phyloP scores from a whole-genome alignment of 2,888 invertebrate genomes.

The Oligia latruncula region DNA sequence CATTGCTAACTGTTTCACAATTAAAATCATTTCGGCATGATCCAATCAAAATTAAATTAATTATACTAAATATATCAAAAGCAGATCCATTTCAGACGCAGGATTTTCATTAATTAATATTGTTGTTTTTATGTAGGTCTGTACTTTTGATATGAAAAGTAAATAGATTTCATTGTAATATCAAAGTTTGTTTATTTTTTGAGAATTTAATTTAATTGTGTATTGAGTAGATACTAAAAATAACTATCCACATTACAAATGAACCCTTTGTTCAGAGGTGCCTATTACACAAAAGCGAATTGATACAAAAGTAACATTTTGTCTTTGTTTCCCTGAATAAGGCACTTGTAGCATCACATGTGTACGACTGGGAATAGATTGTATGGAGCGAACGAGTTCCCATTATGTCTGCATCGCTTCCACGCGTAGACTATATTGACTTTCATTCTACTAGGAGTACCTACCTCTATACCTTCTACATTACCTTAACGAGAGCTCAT shows the following conservation, averaged over 20 bases:
- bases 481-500: conserved; percentile 48
- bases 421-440: conserved; percentile 24
- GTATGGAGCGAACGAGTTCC: conserved; percentile 12
- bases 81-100: not conserved
- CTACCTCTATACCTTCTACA: conserved; percentile 20
- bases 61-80: not conserved
- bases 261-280: not conserved
- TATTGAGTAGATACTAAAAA: not conserved
- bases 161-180: not conserved
- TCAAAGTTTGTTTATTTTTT: not conserved
- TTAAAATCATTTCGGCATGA: not conserved
- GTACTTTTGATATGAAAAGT: not conserved
- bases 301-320: not conserved
- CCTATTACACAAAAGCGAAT: not conserved
- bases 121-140: not conserved
- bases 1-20: not conserved
- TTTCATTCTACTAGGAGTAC: conserved; percentile 8
- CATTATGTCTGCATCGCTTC: conserved; percentile 24
- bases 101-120: not conserved
- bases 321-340: conserved; percentile 2
- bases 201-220: not conserved
- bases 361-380: conserved; percentile 14
- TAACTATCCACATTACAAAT: not conserved
- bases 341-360: conserved; percentile 28
- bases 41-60: not conserved